Evolutionary conservation across 2,797 vertebrate genomes (phyloP).

Genomic region (Neopelma chrysocephalum): DNA sequence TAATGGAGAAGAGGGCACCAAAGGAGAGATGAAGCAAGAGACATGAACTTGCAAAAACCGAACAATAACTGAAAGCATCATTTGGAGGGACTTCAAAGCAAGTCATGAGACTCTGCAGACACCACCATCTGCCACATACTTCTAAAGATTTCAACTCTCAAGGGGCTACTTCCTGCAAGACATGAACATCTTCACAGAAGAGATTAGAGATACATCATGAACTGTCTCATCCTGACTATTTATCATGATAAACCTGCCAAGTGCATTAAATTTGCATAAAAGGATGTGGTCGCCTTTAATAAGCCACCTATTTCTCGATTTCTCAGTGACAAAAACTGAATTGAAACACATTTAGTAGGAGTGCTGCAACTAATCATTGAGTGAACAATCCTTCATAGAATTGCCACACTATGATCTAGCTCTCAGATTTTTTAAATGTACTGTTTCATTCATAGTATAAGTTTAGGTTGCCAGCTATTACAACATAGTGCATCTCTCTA

Average conservation of each 20-base stretch:
- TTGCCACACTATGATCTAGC: not conserved
- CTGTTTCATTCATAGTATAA: not conserved
- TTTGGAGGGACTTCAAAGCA: slow-evolving; percentile 50
- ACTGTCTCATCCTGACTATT: slow-evolving; percentile 38
- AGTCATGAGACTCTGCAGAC: not conserved
- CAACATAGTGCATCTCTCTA: not conserved
- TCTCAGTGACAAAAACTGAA: slow-evolving; percentile 41
- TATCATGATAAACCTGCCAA: slow-evolving; percentile 54
- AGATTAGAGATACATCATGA: slow-evolving; percentile 55
- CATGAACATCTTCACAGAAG: slow-evolving; percentile 38
- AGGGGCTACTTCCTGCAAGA: slow-evolving; percentile 44
- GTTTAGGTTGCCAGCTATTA: not conserved
- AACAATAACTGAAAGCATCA: not conserved
- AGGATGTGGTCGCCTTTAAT: slow-evolving; percentile 47
- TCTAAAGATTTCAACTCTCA: slow-evolving; percentile 30
- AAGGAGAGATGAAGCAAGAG: not conserved
- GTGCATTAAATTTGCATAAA: slow-evolving; percentile 60
- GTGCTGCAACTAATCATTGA: not conserved
- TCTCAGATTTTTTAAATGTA: not conserved
- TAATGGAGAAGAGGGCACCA: not conserved
- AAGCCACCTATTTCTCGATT: slow-evolving; percentile 39
- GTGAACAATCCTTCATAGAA: not conserved
- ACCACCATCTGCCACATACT: slow-evolving; percentile 44
- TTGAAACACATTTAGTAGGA: slow-evolving; percentile 27
- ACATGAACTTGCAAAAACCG: not conserved